These are phyloP conservation scores for Griposia aprilina DNA, from an alignment of 2,888 invertebrate species.

Conservation along the genomic window DNA sequence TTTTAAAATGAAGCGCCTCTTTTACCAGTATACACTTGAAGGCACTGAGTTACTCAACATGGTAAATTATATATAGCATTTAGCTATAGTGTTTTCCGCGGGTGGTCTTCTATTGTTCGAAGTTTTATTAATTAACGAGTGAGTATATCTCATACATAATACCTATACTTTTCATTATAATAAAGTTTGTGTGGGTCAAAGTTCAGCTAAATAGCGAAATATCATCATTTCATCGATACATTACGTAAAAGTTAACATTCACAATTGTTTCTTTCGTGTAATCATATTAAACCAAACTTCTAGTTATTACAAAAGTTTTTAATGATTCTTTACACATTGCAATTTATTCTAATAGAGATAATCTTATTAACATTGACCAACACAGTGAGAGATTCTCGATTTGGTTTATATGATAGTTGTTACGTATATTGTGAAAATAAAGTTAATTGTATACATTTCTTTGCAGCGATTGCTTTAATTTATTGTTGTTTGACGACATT, in stretches of 20 bases:
- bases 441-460: background rate
- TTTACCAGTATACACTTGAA: background rate
- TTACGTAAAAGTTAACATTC: constrained; percentile 14
- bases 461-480: background rate
- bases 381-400: background rate
- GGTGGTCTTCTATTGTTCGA: background rate
- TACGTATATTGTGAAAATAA: background rate
- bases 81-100: background rate
- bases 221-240: constrained; percentile 16
- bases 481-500: background rate
- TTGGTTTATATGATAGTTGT: background rate
- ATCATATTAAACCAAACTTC: constrained; percentile 2
- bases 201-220: constrained; percentile 33
- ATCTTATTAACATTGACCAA: constrained; percentile 17
- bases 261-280: constrained; percentile 27
- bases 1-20: background rate
- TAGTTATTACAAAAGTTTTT: background rate
- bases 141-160: background rate
- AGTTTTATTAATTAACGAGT: background rate
- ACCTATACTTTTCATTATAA: background rate
- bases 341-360: constrained; percentile 5
- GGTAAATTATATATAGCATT: background rate
- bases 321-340: constrained; percentile 20
- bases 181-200: background rate
- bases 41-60: background rate